phyloP scores from a whole-genome alignment of 1,140 invertebrate species.

The Ctenoplectra terminalis region DNA sequence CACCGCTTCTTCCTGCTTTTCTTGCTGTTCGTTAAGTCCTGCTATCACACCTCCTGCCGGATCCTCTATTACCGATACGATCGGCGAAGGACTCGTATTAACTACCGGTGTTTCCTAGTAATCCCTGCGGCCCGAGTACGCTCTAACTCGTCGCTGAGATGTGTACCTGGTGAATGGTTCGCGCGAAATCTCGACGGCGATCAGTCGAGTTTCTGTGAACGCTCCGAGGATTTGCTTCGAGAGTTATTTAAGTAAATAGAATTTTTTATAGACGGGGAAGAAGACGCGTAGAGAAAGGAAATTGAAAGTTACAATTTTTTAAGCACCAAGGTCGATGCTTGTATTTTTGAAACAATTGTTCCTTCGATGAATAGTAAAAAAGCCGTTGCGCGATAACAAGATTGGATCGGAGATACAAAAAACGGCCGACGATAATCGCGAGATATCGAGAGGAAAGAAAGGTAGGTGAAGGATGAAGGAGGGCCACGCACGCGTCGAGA shows the following conservation, averaged over 20 bases:
- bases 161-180: slow-evolving; percentile 3
- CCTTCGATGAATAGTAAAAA: too few relatives aligned
- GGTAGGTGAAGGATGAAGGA: slow-evolving; percentile 2
- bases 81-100: slow-evolving; percentile 53
- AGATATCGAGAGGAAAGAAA: neutral
- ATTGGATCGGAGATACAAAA: neutral
- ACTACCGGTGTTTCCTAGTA: slow-evolving; percentile 60
- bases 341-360: too few relatives aligned
- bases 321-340: too few relatives aligned
- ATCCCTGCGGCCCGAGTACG: slow-evolving; percentile 36
- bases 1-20: slow-evolving; percentile 49
- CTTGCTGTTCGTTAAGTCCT: slow-evolving; percentile 57
- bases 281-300: too few relatives aligned
- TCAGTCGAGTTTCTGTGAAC: neutral
- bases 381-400: too few relatives aligned
- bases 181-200: slow-evolving; percentile 14
- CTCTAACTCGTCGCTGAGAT: neutral
- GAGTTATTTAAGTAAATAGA: neutral
- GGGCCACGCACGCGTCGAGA: slow-evolving; percentile 55
- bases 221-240: neutral
- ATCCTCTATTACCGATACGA: slow-evolving; percentile 62
- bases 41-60: slow-evolving; percentile 55
- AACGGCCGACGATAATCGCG: neutral
- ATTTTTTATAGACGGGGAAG: neutral
- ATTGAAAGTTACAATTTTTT: too few relatives aligned